Percentiles rank a stretch among this genome's conserved stretches.
phyloP scores from a whole-genome alignment of 2,113 vertebrate genomes.

The Anas platyrhynchos region DNA sequence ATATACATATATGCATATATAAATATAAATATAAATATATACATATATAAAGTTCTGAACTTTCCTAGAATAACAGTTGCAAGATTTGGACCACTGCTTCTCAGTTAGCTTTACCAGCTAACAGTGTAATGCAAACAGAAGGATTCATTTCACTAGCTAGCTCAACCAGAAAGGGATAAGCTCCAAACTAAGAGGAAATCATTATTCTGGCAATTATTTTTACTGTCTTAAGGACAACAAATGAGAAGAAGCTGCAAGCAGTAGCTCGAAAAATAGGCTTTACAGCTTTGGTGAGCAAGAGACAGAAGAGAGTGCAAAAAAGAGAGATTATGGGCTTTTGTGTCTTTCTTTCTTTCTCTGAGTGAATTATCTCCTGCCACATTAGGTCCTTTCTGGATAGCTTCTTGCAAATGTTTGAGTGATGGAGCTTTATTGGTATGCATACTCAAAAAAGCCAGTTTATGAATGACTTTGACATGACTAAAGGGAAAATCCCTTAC shows the following conservation, averaged over 20 bases:
- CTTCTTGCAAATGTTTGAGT: background rate
- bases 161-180: background rate
- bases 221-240: background rate
- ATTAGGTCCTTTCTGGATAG: background rate
- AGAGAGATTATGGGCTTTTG: background rate
- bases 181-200: background rate
- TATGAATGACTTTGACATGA: background rate
- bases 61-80: background rate
- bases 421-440: background rate
- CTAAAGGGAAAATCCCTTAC: background rate
- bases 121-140: background rate
- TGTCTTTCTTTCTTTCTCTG: background rate
- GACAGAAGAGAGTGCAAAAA: background rate
- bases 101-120: fast-evolving
- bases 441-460: background rate
- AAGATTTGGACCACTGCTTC: background rate
- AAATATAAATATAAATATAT: background rate
- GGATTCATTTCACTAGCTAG: background rate
- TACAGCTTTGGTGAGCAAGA: background rate
- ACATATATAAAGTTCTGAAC: background rate
- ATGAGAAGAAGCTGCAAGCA: background rate
- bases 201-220: background rate
- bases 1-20: too few relatives aligned
- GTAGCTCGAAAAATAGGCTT: background rate
- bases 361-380: background rate